Evolutionary conservation across 2,888 invertebrate genomes (phyloP), one percentile per base, ranked within the genome.

Genomic region (Meandrusa payeni): DNA sequence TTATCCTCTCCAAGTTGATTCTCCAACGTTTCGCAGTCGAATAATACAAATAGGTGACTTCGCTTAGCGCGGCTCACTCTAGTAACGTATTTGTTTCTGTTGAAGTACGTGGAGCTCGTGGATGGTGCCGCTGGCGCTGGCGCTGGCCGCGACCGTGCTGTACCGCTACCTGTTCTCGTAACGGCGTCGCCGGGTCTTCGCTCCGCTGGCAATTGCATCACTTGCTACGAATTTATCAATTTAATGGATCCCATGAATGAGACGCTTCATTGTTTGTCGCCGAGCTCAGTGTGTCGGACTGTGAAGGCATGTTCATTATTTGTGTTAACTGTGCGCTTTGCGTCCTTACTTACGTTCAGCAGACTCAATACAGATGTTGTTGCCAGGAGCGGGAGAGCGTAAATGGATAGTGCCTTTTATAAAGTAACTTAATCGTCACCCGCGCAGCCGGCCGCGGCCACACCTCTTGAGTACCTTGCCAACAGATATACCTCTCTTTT

Each of bases 101-200:
- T 52, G 36, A 76, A 83, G 85, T 56, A 60, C 77, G 47, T 81
- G 79, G 71, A 91, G 90, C 65, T 89, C 92, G 26, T 93, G 93
- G 93, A 71, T 93, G 63, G 62, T 92, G 65, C 93, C 93, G 55
- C 78, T 93, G 61, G 72, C 90, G 59, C 83, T 93, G 62, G 93
- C 93, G 48, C 63, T 93, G 51, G 76, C 91, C 41, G 93, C 92
- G 57, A 93, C 93, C 48, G 59, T 93, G 54, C 76, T 93, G 56
- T 93, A 93, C 78, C 91, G 92, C 68, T 91, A 90, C 74, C 90
- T 91, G 72, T 92, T 93, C 78, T 81, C 85, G 72, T 80, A 90
- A 86, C 57, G 47, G 37, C 28, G 64, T 46, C 42, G 27, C 47
- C 27, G 3, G 5, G n/a, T 6, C 32, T 5, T 1, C 6, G 11